Evolutionary conservation across 2,113 vertebrate genomes (phyloP), one percentile per base, ranked within the genome.

Genomic region (Coreoperca whiteheadi): DNA sequence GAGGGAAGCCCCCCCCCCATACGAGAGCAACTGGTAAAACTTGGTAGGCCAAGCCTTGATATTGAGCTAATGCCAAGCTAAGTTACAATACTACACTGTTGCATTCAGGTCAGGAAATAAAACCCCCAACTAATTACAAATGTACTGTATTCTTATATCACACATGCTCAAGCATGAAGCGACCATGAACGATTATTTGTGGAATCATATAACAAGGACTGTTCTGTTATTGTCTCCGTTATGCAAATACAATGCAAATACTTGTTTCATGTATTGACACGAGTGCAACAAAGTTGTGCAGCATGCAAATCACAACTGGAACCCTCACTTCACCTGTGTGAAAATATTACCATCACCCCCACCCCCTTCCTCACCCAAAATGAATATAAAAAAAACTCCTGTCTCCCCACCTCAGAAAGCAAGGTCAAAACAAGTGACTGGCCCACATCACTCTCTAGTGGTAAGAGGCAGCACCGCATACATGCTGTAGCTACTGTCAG

Each of bases 371-470:
- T 25, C 23, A 39, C 21, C 4, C 23, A 25, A 74, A 78, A 28
- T 34, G 46, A 61, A 71, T n/a, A n/a, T n/a, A 34, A 5, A 30
- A 61, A 20, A 54, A 63, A 73, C 53, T 79, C 56, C 65, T 28
- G 60, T 70, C 76, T 89, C 50, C 54, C 86, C 83, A 82, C 83
- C 78, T 91, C 75, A 88, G 78, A 87, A 63, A 75, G 87, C 91
- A 93, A 93, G 93, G 92, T 95, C 93, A 95, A 89, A 72, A 91
- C 78, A 32, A 85, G 87, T 18, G 57, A 84, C 87, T 90, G 86
- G 87, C 79, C 85, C 87, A 90, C 85, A 88, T n/a, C 85, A 32
- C 89, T 70, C 93, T 92, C 94, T 93, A 88, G 91, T 89, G 94
- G 87, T n/a, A 7, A 71, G 0, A 64, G 1, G 14, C 18, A 10